Evolutionary conservation across 2,888 invertebrate genomes (phyloP).

Genomic region (Tipula vernalis): DNA sequence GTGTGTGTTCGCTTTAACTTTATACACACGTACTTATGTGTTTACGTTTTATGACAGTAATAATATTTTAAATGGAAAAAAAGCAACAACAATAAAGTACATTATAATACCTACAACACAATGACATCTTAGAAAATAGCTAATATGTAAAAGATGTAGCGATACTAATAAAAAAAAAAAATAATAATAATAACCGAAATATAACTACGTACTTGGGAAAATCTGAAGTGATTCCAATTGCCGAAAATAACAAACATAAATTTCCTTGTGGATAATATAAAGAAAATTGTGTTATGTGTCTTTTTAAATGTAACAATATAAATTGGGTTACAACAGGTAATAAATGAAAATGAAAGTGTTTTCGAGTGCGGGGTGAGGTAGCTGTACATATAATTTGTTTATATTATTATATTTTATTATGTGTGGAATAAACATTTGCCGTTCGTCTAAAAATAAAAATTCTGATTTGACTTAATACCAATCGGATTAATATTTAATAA

Average conservation of each 20-base stretch:
- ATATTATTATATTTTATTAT: not conserved
- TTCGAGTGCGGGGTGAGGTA: not conserved
- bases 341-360: not conserved
- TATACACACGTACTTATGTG: not conserved
- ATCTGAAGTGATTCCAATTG: not conserved
- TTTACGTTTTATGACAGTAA: conserved; percentile 4
- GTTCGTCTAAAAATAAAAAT: not conserved
- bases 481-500: not conserved
- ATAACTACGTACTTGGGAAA: not conserved
- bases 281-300: not conserved
- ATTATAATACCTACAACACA: not conserved
- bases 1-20: not conserved
- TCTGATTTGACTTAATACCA: not conserved
- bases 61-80: not conserved
- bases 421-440: not conserved
- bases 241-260: not conserved
- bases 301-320: not conserved
- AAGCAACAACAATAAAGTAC: not conserved
- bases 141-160: not conserved
- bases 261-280: not conserved
- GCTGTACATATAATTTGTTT: not conserved
- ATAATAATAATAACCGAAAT: not conserved
- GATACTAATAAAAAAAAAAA: not conserved
- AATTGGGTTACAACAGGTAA: not conserved
- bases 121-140: not conserved